These are phyloP conservation scores for Eutrigla gurnardus DNA, from an alignment of 2,797 vertebrate species.

Conservation along the genomic window DNA sequence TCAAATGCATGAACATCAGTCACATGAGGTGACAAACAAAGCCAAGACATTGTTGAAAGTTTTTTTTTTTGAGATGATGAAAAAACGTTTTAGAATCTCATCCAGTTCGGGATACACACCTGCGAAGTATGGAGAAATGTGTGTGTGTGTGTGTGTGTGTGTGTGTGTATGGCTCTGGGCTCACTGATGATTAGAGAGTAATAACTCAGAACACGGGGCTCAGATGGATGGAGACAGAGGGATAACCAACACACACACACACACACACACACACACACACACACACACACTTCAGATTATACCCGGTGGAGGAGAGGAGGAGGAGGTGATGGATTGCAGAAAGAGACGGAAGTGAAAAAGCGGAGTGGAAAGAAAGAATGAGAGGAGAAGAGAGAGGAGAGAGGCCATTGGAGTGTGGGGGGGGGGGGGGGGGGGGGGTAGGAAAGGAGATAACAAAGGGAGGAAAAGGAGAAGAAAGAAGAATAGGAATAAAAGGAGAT, in stretches of 20 bases:
- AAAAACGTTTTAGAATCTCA: constrained; percentile 10
- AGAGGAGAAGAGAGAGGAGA: not conserved
- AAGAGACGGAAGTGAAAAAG: constrained; percentile 41
- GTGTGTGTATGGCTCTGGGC: constrained; percentile 20
- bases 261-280: no score
- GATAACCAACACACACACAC: not conserved
- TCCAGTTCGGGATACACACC: constrained; percentile 15
- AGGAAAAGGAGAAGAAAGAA: not conserved
- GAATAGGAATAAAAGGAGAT: not conserved
- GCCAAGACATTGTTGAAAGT: not conserved
- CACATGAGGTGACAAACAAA: not conserved
- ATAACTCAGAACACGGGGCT: constrained; percentile 60
- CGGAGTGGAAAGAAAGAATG: constrained; percentile 7
- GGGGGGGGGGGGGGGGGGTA: not conserved
- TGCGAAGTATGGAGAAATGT: constrained; percentile 18
- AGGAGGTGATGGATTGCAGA: constrained; percentile 63
- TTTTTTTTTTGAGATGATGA: not conserved
- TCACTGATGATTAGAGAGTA: constrained; percentile 63
- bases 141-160: not conserved
- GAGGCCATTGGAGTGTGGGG: not conserved
- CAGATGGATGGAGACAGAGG: constrained; percentile 30
- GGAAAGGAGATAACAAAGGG: not conserved
- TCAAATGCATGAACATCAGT: not conserved
- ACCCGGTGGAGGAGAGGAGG: constrained; percentile 35
- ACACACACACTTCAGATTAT: constrained; percentile 18